Evolutionary conservation across 2,113 vertebrate genomes (phyloP).

Genomic region (Toxotes jaculatrix): DNA sequence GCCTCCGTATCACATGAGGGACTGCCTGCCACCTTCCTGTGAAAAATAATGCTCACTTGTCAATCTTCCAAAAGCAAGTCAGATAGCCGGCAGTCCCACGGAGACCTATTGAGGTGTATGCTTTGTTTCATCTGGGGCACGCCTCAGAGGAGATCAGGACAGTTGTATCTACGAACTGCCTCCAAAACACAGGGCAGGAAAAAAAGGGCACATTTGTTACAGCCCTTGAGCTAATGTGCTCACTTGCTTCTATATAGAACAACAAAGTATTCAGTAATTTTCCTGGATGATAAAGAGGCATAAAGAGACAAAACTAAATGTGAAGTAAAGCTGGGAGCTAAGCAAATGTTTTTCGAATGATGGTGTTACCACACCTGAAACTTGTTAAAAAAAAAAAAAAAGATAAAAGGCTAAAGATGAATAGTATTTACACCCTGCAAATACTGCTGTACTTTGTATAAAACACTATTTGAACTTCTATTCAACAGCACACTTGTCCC

Average conservation of each 20-base stretch:
- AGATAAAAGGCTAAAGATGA: slow-evolving; percentile 41
- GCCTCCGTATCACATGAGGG: slow-evolving; percentile 79
- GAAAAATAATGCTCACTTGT: slow-evolving; percentile 85
- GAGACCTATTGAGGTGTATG: slow-evolving; percentile 82
- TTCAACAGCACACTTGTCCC: slow-evolving; percentile 65
- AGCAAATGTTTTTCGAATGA: background rate
- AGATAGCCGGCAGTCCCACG: slow-evolving; percentile 74
- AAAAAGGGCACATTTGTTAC: slow-evolving; percentile 43
- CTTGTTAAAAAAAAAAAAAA: slow-evolving; percentile 13
- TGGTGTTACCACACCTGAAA: slow-evolving; percentile 19
- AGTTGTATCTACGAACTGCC: slow-evolving; percentile 63
- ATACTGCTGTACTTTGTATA: slow-evolving; percentile 32
- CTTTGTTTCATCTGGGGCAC: slow-evolving; percentile 82
- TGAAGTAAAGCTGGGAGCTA: background rate
- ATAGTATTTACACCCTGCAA: background rate
- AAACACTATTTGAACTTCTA: slow-evolving; percentile 52
- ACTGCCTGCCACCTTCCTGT: slow-evolving; percentile 79
- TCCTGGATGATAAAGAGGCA: slow-evolving; percentile 6
- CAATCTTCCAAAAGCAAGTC: slow-evolving; percentile 80
- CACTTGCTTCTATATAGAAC: slow-evolving; percentile 17
- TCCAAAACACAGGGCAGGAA: slow-evolving; percentile 63
- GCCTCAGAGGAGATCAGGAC: slow-evolving; percentile 76
- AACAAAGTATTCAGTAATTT: slow-evolving; percentile 31
- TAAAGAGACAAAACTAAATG: background rate
- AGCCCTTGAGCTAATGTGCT: slow-evolving; percentile 28